phyloP scores from a whole-genome alignment of 2,797 vertebrate genomes.

The Lacerta agilis region DNA sequence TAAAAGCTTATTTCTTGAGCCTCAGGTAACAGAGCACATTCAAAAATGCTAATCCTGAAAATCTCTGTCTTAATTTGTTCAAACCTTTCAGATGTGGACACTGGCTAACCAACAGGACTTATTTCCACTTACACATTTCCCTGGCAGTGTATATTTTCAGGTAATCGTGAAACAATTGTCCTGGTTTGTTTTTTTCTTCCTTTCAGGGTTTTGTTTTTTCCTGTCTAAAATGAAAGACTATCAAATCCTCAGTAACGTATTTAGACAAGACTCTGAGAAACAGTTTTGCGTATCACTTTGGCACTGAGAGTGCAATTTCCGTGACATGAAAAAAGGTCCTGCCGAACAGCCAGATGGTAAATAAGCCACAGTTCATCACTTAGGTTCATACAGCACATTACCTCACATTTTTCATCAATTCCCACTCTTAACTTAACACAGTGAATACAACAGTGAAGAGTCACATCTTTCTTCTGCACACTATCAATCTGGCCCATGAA shows the following conservation, averaged over 20 bases:
- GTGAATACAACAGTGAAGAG: constrained; percentile 67
- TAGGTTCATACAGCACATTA: constrained; percentile 57
- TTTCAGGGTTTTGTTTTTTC: neutral
- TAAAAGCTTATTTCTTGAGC: neutral
- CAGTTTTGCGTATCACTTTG: constrained; percentile 65
- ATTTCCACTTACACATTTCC: neutral
- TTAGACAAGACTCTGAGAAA: constrained; percentile 70
- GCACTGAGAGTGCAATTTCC: constrained; percentile 69
- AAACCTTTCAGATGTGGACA: neutral
- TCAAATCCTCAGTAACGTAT: constrained; percentile 66
- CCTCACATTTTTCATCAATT: constrained; percentile 71
- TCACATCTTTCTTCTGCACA: constrained; percentile 46
- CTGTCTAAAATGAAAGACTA: constrained; percentile 66
- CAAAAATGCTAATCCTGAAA: neutral
- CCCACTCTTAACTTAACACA: constrained; percentile 71
- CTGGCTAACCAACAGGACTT: neutral
- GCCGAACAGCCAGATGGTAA: constrained; percentile 73
- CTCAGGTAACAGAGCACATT: neutral
- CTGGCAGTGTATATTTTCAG: neutral
- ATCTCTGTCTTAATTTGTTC: neutral
- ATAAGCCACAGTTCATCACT: constrained; percentile 75
- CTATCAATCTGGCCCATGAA: constrained; percentile 58
- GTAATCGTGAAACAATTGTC: neutral
- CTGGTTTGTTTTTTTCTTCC: neutral
- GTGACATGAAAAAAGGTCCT: constrained; percentile 59